Evolutionary conservation across 1,140 invertebrate genomes (phyloP).

Genomic region (Drosophila prosaltans): DNA sequence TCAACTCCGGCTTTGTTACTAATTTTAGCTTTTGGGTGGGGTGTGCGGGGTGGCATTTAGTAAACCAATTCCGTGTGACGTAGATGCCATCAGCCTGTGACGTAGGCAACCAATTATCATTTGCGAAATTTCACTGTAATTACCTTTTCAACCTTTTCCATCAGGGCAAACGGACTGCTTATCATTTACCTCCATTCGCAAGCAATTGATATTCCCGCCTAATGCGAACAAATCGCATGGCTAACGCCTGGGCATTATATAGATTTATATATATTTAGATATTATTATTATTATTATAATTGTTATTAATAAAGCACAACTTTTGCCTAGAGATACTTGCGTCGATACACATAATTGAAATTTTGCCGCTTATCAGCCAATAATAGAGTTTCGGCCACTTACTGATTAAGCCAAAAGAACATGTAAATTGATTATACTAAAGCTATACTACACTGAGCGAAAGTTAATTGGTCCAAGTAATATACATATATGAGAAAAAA

Average conservation of each 20-base stretch:
- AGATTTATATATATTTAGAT: conserved; percentile 10
- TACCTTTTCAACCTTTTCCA: conserved; percentile 36
- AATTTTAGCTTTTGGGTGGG: conserved; percentile 28
- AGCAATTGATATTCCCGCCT: conserved; percentile 33
- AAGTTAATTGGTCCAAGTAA: too few species aligned
- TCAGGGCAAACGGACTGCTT: background rate
- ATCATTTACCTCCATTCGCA: background rate
- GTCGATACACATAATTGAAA: conserved; percentile 44
- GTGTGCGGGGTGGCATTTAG: too few species aligned
- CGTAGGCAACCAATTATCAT: conserved; percentile 52
- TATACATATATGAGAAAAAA: too few species aligned
- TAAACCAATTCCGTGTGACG: conserved; percentile 42
- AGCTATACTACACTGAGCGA: background rate
- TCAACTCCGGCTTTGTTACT: conserved; percentile 25
- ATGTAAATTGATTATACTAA: background rate
- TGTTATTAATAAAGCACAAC: conserved; percentile 44
- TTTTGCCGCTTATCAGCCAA: conserved; percentile 33
- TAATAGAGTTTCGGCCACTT: background rate
- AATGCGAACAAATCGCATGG: conserved; percentile 50
- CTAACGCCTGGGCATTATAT: conserved; percentile 40
- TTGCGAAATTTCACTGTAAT: conserved; percentile 65
- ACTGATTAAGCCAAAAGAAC: conserved; percentile 8
- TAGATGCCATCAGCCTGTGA: conserved; percentile 61
- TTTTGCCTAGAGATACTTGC: conserved; percentile 16
- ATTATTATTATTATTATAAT: conserved; percentile 26